Conservation (phyloP, 2,888 invertebrate genomes). For the Andrena bicolor region DNA sequence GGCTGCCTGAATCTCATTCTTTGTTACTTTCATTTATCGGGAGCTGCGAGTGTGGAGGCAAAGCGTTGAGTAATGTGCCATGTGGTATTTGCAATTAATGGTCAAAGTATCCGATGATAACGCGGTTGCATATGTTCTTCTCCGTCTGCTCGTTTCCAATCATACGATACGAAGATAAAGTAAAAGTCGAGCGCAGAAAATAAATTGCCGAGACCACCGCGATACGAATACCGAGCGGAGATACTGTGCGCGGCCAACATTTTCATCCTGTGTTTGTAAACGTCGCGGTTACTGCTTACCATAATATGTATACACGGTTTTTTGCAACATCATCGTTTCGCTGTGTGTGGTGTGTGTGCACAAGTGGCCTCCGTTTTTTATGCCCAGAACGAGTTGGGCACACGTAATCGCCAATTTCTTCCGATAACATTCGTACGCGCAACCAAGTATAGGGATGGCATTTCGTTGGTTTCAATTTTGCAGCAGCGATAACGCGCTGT, state of each 20-base stretch:
- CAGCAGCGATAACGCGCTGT: background rate
- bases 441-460: too few species aligned
- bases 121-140: too few species aligned
- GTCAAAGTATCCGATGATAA: too few species aligned
- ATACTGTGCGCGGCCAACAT: background rate
- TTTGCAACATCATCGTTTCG: slow-evolving; percentile 31
- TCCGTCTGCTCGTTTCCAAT: too few species aligned
- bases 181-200: background rate
- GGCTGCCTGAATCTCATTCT: too few species aligned
- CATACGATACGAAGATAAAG: background rate
- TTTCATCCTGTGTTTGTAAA: slow-evolving; percentile 4
- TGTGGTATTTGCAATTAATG: too few species aligned
- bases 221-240: background rate
- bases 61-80: background rate
- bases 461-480: background rate
- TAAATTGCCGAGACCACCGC: background rate
- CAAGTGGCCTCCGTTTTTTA: too few species aligned
- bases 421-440: too few species aligned
- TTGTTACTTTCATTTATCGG: too few species aligned
- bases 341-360: background rate
- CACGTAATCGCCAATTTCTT: too few species aligned
- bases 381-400: too few species aligned
- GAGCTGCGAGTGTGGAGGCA: background rate
- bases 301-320: background rate
- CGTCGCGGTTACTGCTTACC: background rate